Conservation (phyloP, 1,140 invertebrate species). For the Pygmarrhopalites habei region DNA sequence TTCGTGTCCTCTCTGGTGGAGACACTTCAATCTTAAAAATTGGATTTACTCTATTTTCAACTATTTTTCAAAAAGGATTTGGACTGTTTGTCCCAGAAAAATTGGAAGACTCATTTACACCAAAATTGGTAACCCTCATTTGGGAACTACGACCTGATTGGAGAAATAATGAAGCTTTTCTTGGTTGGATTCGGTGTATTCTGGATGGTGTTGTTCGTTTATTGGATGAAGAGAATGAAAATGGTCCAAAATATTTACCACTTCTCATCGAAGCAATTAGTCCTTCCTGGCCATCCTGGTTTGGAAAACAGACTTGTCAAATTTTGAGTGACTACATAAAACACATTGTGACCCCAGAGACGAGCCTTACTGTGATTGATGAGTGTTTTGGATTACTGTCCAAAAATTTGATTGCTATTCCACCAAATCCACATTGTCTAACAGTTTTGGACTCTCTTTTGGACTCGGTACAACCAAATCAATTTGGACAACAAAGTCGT, state of each 20-base stretch:
- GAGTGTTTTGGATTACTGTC: constrained; percentile 22
- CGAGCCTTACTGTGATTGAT: constrained; percentile 13
- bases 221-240: neutral
- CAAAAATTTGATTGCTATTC: constrained; percentile 34
- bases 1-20: constrained; percentile 38
- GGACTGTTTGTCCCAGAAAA: neutral
- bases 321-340: constrained; percentile 20
- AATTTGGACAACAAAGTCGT: constrained; percentile 9
- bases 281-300: constrained; percentile 22
- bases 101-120: constrained; percentile 5
- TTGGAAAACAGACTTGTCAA: constrained; percentile 13
- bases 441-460: constrained; percentile 22
- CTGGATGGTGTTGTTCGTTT: constrained; percentile 25
- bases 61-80: constrained; percentile 29
- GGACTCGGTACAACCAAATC: neutral
- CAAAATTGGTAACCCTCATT: constrained; percentile 24
- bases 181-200: constrained; percentile 32
- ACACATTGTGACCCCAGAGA: constrained; percentile 21
- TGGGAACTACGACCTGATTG: constrained; percentile 35
- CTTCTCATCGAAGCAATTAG: constrained; percentile 16
- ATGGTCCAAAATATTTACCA: constrained; percentile 17
- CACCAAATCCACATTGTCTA: constrained; percentile 34
- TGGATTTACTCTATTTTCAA: constrained; percentile 28
- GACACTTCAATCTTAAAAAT: constrained; percentile 32
- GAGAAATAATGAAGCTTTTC: constrained; percentile 31